Conservation (phyloP, 2,113 vertebrate genomes). For the Cyanistes caeruleus region DNA sequence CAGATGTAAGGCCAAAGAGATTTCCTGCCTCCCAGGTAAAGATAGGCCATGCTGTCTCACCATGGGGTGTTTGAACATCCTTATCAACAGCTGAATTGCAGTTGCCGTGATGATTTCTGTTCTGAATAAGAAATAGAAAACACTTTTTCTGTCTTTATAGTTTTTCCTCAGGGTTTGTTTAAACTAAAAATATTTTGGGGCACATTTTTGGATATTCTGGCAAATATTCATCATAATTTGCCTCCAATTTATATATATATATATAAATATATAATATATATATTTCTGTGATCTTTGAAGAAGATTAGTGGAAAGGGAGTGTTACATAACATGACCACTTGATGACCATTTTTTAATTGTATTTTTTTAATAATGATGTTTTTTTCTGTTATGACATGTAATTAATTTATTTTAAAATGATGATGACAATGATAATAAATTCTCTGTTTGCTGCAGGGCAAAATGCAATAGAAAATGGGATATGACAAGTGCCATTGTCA, state of each 20-base stretch:
- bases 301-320: not conserved
- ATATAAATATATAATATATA: not conserved
- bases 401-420: not conserved
- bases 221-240: not conserved
- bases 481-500: not conserved
- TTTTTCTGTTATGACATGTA: not conserved
- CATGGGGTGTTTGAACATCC: not conserved
- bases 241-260: not conserved
- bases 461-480: not conserved
- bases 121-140: not conserved
- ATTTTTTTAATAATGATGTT: not conserved
- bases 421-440: not conserved
- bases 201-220: not conserved
- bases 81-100: not conserved
- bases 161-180: not conserved
- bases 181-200: not conserved
- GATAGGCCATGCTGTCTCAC: not conserved
- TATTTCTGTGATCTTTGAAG: not conserved
- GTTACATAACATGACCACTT: not conserved
- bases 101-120: not conserved
- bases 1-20: not conserved
- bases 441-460: not conserved
- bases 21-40: not conserved
- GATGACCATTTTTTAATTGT: not conserved
- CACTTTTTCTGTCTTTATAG: not conserved